Conservation (phyloP, 1,140 invertebrate species). For the Drusus annulatus region DNA sequence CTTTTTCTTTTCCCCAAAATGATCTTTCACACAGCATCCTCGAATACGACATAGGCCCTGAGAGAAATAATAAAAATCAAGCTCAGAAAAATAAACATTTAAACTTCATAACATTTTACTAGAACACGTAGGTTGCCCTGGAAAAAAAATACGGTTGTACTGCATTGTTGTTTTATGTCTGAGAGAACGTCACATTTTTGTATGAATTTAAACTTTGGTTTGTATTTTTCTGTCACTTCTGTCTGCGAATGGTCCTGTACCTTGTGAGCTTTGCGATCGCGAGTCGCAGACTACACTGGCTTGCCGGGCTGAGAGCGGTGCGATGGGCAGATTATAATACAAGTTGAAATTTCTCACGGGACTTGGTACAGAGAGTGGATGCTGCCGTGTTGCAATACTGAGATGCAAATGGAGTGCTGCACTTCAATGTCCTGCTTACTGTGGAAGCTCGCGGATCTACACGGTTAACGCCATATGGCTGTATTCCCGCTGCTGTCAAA, state of each 20-base stretch:
- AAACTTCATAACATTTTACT: too few relatives aligned
- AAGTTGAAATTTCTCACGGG: constrained; percentile 58
- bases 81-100: too few relatives aligned
- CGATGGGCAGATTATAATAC: constrained; percentile 59
- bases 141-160: too few relatives aligned
- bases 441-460: constrained; percentile 4
- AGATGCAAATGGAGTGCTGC: constrained; percentile 52
- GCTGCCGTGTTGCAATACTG: constrained; percentile 43
- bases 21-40: too few relatives aligned
- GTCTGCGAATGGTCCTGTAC: not conserved
- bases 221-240: constrained; percentile 16
- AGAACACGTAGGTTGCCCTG: too few relatives aligned
- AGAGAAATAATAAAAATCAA: too few relatives aligned
- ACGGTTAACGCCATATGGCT: not conserved
- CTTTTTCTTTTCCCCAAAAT: too few relatives aligned
- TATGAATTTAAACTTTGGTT: constrained; percentile 8
- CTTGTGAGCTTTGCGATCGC: not conserved
- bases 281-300: not conserved
- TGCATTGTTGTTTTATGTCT: not conserved
- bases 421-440: constrained; percentile 44
- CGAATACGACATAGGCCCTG: too few relatives aligned
- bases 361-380: constrained; percentile 37
- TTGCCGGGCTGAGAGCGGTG: constrained; percentile 36
- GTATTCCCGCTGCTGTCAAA: constrained; percentile 1
- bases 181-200: not conserved